Evolutionary conservation across 2,113 vertebrate species (phyloP).

Genomic region (Cochlearius cochlearius): DNA sequence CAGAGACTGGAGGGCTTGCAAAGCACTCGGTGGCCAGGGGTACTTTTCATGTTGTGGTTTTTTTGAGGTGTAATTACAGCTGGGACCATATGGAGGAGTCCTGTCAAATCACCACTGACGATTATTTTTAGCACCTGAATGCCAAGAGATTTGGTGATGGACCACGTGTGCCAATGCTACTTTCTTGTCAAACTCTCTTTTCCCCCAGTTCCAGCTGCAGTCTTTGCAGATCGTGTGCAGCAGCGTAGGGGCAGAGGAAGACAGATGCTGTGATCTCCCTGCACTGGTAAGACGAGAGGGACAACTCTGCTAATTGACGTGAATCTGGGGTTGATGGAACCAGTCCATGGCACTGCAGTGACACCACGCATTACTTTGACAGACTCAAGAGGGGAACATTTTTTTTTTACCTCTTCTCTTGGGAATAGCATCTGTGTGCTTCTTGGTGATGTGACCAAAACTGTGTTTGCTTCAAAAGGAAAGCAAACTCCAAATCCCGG

Average conservation of each 20-base stretch:
- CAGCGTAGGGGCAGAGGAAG: constrained; percentile 80
- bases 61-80: background rate
- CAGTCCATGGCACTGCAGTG: background rate
- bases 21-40: background rate
- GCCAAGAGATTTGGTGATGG: background rate
- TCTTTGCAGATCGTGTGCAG: constrained; percentile 86
- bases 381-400: background rate
- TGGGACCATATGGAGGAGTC: background rate
- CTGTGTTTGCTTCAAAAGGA: background rate
- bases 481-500: background rate
- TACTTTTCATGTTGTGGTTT: background rate
- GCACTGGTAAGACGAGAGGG: constrained; percentile 74
- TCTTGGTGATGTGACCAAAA: background rate
- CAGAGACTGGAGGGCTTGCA: background rate
- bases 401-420: background rate
- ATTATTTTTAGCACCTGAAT: background rate
- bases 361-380: background rate
- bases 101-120: background rate
- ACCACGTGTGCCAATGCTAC: rapidly evolving
- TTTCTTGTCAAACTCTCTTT: background rate
- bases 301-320: background rate
- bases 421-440: background rate
- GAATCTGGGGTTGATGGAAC: background rate
- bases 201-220: constrained; percentile 87
- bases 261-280: constrained; percentile 90